phyloP scores from a whole-genome alignment of 2,113 vertebrate genomes.

The Pterocles orientalis region DNA sequence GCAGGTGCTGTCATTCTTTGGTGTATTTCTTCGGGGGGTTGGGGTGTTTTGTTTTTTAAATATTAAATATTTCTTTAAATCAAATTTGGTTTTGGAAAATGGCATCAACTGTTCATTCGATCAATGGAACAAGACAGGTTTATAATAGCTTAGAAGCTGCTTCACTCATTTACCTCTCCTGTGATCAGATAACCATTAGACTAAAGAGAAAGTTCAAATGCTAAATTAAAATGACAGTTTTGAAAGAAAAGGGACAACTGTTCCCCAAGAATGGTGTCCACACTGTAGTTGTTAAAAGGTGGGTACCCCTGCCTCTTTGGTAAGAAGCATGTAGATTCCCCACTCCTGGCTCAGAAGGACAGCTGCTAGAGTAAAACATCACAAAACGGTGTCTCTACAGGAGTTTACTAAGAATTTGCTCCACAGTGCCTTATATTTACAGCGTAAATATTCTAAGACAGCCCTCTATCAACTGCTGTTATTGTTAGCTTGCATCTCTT shows the following conservation, averaged over 20 bases:
- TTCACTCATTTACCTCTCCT: not conserved
- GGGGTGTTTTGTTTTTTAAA: not conserved
- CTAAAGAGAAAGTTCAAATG: not conserved
- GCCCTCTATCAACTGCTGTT: not conserved
- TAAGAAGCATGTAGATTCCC: rapidly evolving
- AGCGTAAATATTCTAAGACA: not conserved
- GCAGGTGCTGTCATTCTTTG: not conserved
- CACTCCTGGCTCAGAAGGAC: not conserved
- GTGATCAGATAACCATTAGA: not conserved
- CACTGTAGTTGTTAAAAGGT: not conserved
- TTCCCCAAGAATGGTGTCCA: not conserved
- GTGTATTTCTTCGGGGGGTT: not conserved
- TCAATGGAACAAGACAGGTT: not conserved
- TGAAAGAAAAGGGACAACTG: not conserved
- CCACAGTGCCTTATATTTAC: not conserved
- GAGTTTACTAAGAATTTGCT: not conserved
- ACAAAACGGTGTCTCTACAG: not conserved
- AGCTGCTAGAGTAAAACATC: not conserved
- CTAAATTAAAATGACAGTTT: not conserved
- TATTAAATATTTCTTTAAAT: not conserved
- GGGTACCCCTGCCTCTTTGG: not conserved
- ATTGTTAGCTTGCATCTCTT: not conserved
- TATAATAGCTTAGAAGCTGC: not conserved
- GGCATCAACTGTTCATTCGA: not conserved
- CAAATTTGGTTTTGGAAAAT: not conserved